Evolutionary conservation across 2,888 invertebrate species (phyloP).

Genomic region (Apoderus coryli): DNA sequence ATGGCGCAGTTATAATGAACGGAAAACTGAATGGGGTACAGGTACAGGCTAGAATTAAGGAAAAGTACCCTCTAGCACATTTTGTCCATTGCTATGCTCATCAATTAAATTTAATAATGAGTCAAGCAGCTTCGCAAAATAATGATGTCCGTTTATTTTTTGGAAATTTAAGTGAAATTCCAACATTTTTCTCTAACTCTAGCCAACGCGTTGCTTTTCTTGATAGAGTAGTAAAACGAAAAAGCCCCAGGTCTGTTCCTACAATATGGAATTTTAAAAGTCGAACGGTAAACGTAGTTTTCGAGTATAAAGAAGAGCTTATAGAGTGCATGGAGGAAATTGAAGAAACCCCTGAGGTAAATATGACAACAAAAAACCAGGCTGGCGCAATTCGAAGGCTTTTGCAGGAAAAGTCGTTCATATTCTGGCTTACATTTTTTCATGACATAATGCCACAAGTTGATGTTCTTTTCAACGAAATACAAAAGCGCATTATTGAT

Average conservation of each 20-base stretch:
- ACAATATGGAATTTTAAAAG: slow-evolving; percentile 7
- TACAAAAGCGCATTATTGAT: slow-evolving; percentile 3
- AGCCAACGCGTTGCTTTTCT: slow-evolving; percentile 6
- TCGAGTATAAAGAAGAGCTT: slow-evolving; percentile 4
- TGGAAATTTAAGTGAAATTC: slow-evolving; percentile 4
- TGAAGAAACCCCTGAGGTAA: slow-evolving; percentile 2
- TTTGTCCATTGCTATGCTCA: too few species aligned
- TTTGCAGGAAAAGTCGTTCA: slow-evolving; percentile 5
- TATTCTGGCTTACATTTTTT: slow-evolving; percentile 6
- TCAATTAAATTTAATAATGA: too few species aligned
- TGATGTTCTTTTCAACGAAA: too few species aligned
- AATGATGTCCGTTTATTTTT: slow-evolving; percentile 6
- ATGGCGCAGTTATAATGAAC: too few species aligned
- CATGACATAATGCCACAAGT: too few species aligned
- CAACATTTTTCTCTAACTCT: slow-evolving; percentile 5
- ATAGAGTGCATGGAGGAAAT: slow-evolving; percentile 6
- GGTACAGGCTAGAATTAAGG: too few species aligned
- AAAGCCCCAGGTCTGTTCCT: slow-evolving; percentile 5
- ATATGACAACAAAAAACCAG: slow-evolving; percentile 5
- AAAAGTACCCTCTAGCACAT: too few species aligned
- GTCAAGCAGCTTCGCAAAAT: too few species aligned
- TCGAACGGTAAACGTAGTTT: slow-evolving; percentile 4
- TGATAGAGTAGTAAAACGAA: slow-evolving; percentile 3
- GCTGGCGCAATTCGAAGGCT: slow-evolving; percentile 4
- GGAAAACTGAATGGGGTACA: too few species aligned